Evolutionary conservation across 2,888 invertebrate genomes (phyloP), one percentile per base, ranked within the genome.

Genomic region (Philereme vetulata): DNA sequence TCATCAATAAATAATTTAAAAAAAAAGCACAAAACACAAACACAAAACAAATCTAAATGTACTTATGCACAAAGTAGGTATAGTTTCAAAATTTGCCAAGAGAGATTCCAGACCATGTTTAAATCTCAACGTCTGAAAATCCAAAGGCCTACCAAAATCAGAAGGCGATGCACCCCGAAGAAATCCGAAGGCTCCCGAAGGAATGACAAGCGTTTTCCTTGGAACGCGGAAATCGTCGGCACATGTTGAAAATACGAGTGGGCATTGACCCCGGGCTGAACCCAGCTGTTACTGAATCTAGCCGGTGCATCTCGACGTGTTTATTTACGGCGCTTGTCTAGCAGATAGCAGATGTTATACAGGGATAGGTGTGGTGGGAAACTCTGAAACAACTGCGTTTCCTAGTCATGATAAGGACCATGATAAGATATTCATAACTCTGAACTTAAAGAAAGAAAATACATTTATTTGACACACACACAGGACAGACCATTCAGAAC

Each of bases 141-240:
- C 21, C 21, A 21, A 21, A 21, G 21, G 21, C 21, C 47, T 51
- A 53, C 56, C 45, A 61, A 63, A 61, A 57, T 66, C 70, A 67
- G 73, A 73, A 67, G 56, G 64, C 66, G 64, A 65, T 68, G 72
- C 71, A 57, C 64, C 50, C 77, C 89, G 90, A 89, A 82, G 81
- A 72, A 72, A 47, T 56, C 77, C 90, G 88, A 86, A 77, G 77
- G 71, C 72, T 73, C 74, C 85, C 88, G 90, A 90, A 85, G 84
- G 86, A 86, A 85, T 85, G 88, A 86, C 87, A 86, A 79, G 81
- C 80, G 85, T 84, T 90, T 89, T 90, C 89, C 90, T 76, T 81
- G 88, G 91, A 91, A 91, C 91, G 91, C 91, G 91, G 91, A 91
- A 91, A 91, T 89, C 87, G 85, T 82, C 85, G 81, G 88, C 90